phyloP scores from a whole-genome alignment of 2,113 vertebrate species.

The Tenrec ecaudatus region DNA sequence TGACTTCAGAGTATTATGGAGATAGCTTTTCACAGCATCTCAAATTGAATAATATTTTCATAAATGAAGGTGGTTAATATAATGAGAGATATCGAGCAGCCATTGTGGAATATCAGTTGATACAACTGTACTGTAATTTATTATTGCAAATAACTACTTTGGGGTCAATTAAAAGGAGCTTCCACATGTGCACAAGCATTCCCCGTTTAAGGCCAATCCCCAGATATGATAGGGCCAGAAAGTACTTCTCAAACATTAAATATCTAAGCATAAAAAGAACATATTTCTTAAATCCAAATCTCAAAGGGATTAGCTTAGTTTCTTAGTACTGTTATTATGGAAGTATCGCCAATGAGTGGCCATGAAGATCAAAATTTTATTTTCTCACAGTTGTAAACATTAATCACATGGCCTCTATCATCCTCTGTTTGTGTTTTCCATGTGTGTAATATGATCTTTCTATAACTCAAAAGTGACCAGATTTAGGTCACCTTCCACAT shows the following conservation, averaged over 20 bases:
- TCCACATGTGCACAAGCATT: background rate
- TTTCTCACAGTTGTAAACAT: background rate
- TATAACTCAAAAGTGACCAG: background rate
- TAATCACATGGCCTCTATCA: background rate
- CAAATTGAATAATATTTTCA: background rate
- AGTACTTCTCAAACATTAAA: constrained; percentile 40
- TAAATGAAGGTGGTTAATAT: background rate
- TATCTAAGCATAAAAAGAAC: background rate
- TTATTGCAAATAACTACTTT: background rate
- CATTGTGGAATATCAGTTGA: background rate
- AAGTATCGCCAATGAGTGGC: background rate
- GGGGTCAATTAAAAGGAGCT: background rate
- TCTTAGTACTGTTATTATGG: background rate
- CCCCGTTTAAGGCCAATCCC: background rate
- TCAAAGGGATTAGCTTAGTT: background rate
- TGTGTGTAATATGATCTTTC: background rate
- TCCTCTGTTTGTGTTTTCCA: background rate
- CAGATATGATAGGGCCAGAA: background rate
- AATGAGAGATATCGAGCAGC: background rate
- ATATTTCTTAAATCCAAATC: constrained; percentile 12
- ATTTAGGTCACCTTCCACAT: background rate
- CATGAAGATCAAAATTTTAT: background rate
- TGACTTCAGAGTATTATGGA: background rate
- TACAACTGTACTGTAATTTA: background rate
- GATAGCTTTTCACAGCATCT: background rate